Percentiles rank a stretch among this genome's conserved stretches.
Evolutionary conservation across 2,888 invertebrate species (phyloP).

Genomic region (Fragum sueziense): DNA sequence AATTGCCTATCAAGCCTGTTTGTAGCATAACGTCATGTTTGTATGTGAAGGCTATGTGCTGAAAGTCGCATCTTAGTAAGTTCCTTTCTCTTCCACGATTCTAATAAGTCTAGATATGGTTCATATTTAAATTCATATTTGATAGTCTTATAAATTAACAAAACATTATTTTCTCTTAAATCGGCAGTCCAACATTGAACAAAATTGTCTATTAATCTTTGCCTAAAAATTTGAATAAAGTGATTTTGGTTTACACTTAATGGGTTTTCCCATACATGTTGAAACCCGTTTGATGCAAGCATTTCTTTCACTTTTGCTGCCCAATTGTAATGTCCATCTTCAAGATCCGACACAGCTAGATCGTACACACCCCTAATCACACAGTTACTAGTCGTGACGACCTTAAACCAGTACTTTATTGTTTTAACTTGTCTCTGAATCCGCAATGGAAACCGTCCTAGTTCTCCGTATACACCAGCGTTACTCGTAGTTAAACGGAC

Average conservation of each 20-base stretch:
- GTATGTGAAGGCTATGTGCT: too few species aligned
- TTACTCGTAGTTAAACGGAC: too few species aligned
- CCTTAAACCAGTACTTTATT: conserved; percentile 2
- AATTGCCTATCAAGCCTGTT: too few species aligned
- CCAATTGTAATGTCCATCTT: not conserved
- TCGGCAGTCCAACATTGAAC: not conserved
- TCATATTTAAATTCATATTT: too few species aligned
- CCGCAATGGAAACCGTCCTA: too few species aligned
- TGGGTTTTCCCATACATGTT: conserved; percentile 7
- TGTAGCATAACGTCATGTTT: too few species aligned
- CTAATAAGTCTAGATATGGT: not conserved
- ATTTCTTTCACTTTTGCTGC: not conserved
- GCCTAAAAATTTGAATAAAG: not conserved
- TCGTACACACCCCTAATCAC: not conserved
- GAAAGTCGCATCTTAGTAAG: too few species aligned
- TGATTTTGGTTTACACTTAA: not conserved
- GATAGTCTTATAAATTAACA: too few species aligned
- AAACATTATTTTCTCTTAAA: too few species aligned
- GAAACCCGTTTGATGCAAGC: not conserved
- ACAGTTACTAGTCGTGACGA: not conserved
- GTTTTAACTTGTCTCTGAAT: not conserved
- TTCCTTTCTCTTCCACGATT: too few species aligned
- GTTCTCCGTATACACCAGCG: not conserved
- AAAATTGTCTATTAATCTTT: conserved; percentile 3
- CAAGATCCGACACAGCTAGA: not conserved